phyloP scores from a whole-genome alignment of 2,888 invertebrate species.

The Scaptomyza flava region DNA sequence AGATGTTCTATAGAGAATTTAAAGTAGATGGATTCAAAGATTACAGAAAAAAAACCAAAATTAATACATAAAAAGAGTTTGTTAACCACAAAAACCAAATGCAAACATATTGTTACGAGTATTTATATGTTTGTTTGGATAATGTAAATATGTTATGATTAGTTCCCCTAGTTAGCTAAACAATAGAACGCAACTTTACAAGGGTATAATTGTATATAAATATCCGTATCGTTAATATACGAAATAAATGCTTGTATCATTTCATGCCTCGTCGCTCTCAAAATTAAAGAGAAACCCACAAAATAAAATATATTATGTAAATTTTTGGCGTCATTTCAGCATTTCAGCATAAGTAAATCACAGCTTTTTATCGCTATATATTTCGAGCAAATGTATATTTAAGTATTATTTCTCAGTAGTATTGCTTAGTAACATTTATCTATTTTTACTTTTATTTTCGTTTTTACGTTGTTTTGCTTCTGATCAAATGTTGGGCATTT shows the following conservation, averaged over 20 bases:
- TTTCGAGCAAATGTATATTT: not conserved
- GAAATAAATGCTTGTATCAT: conserved; percentile 36
- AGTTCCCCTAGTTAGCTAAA: conserved; percentile 46
- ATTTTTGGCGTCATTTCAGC: conserved; percentile 40
- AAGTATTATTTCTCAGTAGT: conserved; percentile 8
- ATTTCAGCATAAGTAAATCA: conserved; percentile 21
- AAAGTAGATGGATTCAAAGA: conserved; percentile 27
- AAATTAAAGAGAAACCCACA: conserved; percentile 4
- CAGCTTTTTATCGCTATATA: conserved; percentile 12
- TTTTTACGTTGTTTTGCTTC: not conserved
- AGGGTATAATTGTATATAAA: not conserved
- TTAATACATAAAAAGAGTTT: not conserved
- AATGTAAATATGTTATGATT: conserved; percentile 1
- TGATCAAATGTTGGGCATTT: not conserved
- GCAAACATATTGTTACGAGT: not conserved
- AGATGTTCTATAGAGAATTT: conserved; percentile 3
- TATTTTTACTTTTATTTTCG: conserved; percentile 3
- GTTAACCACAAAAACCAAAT: not conserved
- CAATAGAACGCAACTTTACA: conserved; percentile 41
- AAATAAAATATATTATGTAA: not conserved
- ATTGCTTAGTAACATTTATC: conserved; percentile 19
- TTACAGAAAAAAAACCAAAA: conserved; percentile 1
- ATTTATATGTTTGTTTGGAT: not conserved
- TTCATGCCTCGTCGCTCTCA: conserved; percentile 53
- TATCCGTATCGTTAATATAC: conserved; percentile 19